A percentile compares a stretch with the other conserved stretches of the same genome.
Conservation (phyloP, 2,113 vertebrate genomes). For the Scophthalmus maximus region DNA sequence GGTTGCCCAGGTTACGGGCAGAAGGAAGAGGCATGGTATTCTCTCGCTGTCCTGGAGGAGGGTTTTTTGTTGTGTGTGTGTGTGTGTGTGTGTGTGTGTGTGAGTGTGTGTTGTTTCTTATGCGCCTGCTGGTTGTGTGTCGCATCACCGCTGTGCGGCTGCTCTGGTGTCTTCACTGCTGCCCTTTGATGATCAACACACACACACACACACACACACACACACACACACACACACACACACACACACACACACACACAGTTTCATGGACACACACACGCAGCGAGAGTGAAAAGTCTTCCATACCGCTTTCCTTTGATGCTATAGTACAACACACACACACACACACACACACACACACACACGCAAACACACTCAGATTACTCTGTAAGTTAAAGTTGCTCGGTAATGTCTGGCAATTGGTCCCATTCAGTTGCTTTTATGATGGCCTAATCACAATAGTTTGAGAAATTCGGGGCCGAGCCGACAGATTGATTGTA, state of each 20-base stretch:
- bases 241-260: constrained; percentile 28
- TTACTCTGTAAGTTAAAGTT: constrained; percentile 41
- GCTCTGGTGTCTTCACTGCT: constrained; percentile 73
- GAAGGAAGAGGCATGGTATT: constrained; percentile 76
- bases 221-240: constrained; percentile 32
- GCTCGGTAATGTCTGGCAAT: constrained; percentile 64
- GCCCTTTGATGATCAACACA: constrained; percentile 70
- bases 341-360: constrained; percentile 29
- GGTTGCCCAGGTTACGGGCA: constrained; percentile 86
- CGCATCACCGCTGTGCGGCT: constrained; percentile 62
- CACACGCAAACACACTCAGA: constrained; percentile 22
- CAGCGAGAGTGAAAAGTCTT: constrained; percentile 18
- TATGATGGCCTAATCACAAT: constrained; percentile 77
- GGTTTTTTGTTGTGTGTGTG: no score
- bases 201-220: constrained; percentile 28
- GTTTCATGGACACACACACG: constrained; percentile 22
- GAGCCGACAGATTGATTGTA: constrained; percentile 74
- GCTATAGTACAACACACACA: constrained; percentile 36
- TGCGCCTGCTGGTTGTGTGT: constrained; percentile 64
- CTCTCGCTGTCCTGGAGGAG: constrained; percentile 52
- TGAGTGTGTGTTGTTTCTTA: constrained; percentile 33
- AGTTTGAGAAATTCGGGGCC: constrained; percentile 68
- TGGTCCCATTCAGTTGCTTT: constrained; percentile 65
- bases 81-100: constrained; percentile 32
- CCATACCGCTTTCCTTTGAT: constrained; percentile 59